Conservation (phyloP, 2,113 vertebrate species). For the Scalopus aquaticus region DNA sequence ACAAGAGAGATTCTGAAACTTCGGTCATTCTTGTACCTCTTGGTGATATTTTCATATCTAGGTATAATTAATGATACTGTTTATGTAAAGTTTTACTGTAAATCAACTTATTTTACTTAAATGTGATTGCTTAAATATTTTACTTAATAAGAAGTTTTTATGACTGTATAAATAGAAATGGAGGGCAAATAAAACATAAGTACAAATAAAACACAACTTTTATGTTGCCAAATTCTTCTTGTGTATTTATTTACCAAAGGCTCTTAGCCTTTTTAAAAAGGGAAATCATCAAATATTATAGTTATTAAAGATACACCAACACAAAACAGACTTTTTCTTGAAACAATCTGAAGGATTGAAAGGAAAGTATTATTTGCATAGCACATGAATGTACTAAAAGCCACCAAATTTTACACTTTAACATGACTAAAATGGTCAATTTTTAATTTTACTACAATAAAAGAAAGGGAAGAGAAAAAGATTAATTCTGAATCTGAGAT, state of each 20-base stretch:
- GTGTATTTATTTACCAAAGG: neutral
- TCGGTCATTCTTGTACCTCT: neutral
- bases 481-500: neutral
- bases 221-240: neutral
- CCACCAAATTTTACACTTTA: neutral
- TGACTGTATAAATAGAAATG: neutral
- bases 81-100: neutral
- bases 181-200: slow-evolving; percentile 36
- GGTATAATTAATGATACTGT: neutral
- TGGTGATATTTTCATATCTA: neutral
- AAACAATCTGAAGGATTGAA: neutral
- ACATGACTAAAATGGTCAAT: neutral
- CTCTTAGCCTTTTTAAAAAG: neutral
- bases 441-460: neutral
- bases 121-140: too few relatives aligned
- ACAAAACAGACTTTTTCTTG: neutral
- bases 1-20: neutral
- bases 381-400: neutral
- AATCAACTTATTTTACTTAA: slow-evolving; percentile 16
- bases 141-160: neutral
- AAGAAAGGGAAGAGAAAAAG: neutral
- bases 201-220: neutral
- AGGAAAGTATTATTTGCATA: neutral
- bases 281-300: neutral
- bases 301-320: neutral